Conservation (phyloP, 1,140 invertebrate species). For the Musca vetustissima region DNA sequence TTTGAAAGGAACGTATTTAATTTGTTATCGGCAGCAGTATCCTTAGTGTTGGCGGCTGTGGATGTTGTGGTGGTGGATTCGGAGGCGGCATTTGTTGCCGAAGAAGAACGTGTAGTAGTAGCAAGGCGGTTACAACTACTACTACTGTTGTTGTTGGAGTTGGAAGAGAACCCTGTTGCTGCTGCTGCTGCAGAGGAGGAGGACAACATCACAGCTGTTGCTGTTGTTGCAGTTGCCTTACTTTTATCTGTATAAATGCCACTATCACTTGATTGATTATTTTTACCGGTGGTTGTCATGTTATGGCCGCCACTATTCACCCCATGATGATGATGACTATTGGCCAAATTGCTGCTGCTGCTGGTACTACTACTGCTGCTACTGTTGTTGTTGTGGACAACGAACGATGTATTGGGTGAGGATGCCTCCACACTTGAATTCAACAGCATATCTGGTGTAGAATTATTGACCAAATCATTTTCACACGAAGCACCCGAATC, state of each 20-base stretch:
- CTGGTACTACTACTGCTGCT: background rate
- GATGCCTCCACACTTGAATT: constrained; percentile 38
- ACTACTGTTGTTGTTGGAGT: constrained; percentile 1
- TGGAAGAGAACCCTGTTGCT: too few relatives aligned
- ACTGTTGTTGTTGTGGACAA: background rate
- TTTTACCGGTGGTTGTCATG: background rate
- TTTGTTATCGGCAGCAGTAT: constrained; percentile 15
- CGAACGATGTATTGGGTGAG: constrained; percentile 39
- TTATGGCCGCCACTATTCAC: background rate
- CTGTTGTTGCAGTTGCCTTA: background rate
- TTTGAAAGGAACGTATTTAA: constrained; percentile 24
- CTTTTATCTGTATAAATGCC: constrained; percentile 39
- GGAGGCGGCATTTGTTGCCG: background rate
- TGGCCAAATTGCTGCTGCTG: too few relatives aligned
- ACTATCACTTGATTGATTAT: constrained; percentile 46
- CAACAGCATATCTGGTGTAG: constrained; percentile 36
- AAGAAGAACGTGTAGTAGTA: too few relatives aligned
- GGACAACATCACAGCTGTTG: too few relatives aligned
- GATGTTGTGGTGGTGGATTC: constrained; percentile 11
- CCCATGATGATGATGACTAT: background rate
- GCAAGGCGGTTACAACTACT: background rate
- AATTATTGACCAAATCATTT: constrained; percentile 14
- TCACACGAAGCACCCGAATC: constrained; percentile 37
- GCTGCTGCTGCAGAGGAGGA: background rate
- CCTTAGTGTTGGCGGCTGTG: too few relatives aligned